These are phyloP conservation scores for Austrofundulus limnaeus DNA, from an alignment of 2,113 vertebrate genomes.

Conservation along the genomic window DNA sequence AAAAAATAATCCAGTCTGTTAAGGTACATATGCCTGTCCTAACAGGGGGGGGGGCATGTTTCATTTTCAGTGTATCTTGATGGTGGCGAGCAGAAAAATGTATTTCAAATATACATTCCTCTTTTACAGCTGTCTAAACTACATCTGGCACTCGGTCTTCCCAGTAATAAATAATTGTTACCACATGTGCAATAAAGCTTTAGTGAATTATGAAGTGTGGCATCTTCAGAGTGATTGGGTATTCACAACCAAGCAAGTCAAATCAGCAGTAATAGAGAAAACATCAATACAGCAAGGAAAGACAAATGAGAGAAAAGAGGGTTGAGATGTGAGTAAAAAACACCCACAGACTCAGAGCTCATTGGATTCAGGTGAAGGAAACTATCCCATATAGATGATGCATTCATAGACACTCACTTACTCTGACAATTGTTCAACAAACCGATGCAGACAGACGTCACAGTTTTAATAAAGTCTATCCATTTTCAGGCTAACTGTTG, in stretches of 20 bases:
- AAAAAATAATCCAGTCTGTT: not conserved
- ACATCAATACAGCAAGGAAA: constrained; percentile 44
- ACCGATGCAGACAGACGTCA: constrained; percentile 23
- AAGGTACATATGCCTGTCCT: not conserved
- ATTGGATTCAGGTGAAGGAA: constrained; percentile 46
- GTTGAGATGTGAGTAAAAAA: constrained; percentile 33
- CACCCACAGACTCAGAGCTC: constrained; percentile 26
- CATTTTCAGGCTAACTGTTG: constrained; percentile 17
- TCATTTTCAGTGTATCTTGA: not conserved
- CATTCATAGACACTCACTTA: not conserved
- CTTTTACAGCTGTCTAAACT: constrained; percentile 15
- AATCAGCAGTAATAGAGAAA: constrained; percentile 62
- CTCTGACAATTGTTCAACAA: constrained; percentile 1
- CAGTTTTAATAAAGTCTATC: constrained; percentile 21
- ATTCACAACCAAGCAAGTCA: constrained; percentile 66
- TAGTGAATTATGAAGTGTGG: constrained; percentile 33
- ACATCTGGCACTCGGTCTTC: constrained; percentile 8
- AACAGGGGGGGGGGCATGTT: not conserved
- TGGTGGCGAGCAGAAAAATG: not conserved
- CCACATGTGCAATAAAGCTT: constrained; percentile 31
- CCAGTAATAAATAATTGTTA: constrained; percentile 22
- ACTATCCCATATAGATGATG: constrained; percentile 17
- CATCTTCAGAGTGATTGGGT: constrained; percentile 61
- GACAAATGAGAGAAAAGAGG: constrained; percentile 50
- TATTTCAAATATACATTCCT: constrained; percentile 1